Percentiles rank a stretch among this genome's conserved stretches.
Conservation (phyloP, 2,888 invertebrate genomes). For the Helicoverpa assulta region DNA sequence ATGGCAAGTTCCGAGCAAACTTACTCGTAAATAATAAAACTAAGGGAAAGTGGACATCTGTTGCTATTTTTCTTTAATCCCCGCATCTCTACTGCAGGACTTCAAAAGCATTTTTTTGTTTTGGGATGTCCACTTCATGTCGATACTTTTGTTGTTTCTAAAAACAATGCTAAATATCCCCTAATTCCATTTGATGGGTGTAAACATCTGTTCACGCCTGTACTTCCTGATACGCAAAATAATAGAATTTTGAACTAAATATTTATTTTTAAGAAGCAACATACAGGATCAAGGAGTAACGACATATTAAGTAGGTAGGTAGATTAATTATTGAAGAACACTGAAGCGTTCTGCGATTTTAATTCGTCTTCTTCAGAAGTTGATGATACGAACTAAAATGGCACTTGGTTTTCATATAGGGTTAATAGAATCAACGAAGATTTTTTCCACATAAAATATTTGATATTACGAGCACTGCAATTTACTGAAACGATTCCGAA, state of each 20-base stretch:
- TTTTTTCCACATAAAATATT: too few relatives aligned
- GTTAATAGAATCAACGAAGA: too few relatives aligned
- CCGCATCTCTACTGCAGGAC: slow-evolving; percentile 20
- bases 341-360: too few relatives aligned
- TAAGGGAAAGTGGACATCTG: slow-evolving; percentile 48
- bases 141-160: slow-evolving; percentile 52
- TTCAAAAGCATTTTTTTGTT: slow-evolving; percentile 43
- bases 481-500: too few relatives aligned
- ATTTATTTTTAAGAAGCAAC: background rate
- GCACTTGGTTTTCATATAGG: background rate
- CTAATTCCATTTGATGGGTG: slow-evolving; percentile 11
- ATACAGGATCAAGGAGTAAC: too few relatives aligned
- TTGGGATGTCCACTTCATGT: slow-evolving; percentile 42
- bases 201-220: slow-evolving; percentile 30
- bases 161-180: slow-evolving; percentile 39
- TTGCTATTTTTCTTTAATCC: slow-evolving; percentile 48
- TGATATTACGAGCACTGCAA: too few relatives aligned
- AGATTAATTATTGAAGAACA: background rate
- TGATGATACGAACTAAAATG: background rate
- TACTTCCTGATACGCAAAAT: slow-evolving; percentile 20
- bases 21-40: slow-evolving; percentile 16
- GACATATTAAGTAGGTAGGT: too few relatives aligned
- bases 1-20: background rate
- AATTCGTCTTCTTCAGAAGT: background rate
- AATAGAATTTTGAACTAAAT: background rate